Base-by-base conservation (phyloP, 2,888 invertebrate species). In the Cheilosia impressa region DNA sequence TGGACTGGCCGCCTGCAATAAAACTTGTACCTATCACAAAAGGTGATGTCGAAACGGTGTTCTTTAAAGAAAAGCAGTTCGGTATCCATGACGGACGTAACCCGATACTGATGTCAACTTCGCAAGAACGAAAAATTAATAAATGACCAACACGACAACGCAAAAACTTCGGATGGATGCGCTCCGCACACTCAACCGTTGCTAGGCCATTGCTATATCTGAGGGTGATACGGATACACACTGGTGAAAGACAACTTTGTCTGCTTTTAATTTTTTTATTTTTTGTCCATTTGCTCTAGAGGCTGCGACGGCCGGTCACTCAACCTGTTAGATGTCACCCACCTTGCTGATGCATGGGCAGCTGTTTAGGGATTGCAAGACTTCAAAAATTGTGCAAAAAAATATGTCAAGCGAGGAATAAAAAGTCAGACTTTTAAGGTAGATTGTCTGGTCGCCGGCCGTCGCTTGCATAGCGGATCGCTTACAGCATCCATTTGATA, bases 401-500 rank as follows among this genome's bases (percentile, higher is more conserved):
- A 13, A 6, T 9, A 10, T 9, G 15, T 22, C 22, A n/a, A 43
- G 34, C 19, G 43, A 45, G 38, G n/a, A 7, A 31, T 19, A 13
- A n/a, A 17, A 38, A 27, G 27, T 43, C 53, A 19, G 53, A 66
- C 38, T 19, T 50, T 13, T 34, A 50, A 19, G 63, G 38, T 27
- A 1, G 10, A 24, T 17, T 41, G 62, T 73, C 62, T 81, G 31
- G 55, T 45, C 13, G 57, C 53, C 58, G 53, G 47, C 62, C 60
- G 24, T 63, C 17, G 43, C 58, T 45, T n/a, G 52, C 9, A 7
- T 27, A 57, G 55, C 22, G 41, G 73, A 83, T 78, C 78, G 31
- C 24, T 73, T 63, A 69, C 75, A 84, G 75, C 84, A 75, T 80
- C 80, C 60, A 69, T 34, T 68, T 69, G 68, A 62, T 53, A 63